A percentile compares a stretch with the other conserved stretches of the same genome.
Evolutionary conservation across 2,113 vertebrate species (phyloP).

Genomic region (Austrofundulus limnaeus): DNA sequence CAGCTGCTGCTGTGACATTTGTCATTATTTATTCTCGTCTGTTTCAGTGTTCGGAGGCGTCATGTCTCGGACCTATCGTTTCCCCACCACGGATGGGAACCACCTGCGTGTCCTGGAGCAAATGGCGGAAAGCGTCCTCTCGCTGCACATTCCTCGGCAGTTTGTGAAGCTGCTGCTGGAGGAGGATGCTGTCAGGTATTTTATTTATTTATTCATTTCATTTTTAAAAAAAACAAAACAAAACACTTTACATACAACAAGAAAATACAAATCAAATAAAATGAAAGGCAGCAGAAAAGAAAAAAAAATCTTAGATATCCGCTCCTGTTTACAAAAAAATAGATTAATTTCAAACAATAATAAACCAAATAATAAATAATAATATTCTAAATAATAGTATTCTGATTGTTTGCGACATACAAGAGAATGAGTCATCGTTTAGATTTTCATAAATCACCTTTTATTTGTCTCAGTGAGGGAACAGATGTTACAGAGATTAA

Average conservation of each 20-base stretch:
- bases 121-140: constrained; percentile 95
- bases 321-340: too few species aligned
- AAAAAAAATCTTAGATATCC: too few species aligned
- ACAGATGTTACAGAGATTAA: neutral
- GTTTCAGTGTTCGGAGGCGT: constrained; percentile 89
- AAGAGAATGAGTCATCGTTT: neutral
- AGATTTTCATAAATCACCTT: neutral
- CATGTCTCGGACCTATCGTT: constrained; percentile 95
- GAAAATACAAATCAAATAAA: too few species aligned
- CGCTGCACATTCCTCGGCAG: constrained; percentile 92
- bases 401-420: neutral
- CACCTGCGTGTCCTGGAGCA: constrained; percentile 96
- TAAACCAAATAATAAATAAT: too few species aligned
- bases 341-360: too few species aligned
- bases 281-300: too few species aligned
- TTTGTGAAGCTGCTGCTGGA: constrained; percentile 96
- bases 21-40: neutral
- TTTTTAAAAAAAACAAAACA: too few species aligned
- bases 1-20: neutral
- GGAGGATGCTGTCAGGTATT: constrained; percentile 93
- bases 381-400: too few species aligned
- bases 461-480: neutral
- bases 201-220: too few species aligned
- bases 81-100: constrained; percentile 96
- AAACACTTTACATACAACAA: too few species aligned